phyloP scores from a whole-genome alignment of 2,888 invertebrate species.

The Drosophila ustulata region DNA sequence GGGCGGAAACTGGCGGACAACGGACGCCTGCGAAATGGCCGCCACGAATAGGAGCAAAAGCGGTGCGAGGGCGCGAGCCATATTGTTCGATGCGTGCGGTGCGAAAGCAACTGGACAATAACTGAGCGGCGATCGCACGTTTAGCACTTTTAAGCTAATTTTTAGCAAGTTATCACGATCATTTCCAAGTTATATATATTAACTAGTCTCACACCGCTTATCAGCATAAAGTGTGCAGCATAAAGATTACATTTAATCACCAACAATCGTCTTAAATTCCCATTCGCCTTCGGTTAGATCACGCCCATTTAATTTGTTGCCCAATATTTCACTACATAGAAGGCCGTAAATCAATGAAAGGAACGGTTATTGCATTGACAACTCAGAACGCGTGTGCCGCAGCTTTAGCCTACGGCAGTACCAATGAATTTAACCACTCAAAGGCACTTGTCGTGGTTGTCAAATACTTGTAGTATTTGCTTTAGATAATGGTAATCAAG shows the following conservation, averaged over 20 bases:
- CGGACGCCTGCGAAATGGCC: conserved; percentile 50
- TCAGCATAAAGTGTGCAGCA: conserved; percentile 28
- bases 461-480: conserved; percentile 15
- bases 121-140: conserved; percentile 36
- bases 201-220: conserved; percentile 22
- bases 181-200: conserved; percentile 14
- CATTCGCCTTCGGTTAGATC: neutral
- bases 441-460: conserved; percentile 11
- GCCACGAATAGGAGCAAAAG: conserved; percentile 51
- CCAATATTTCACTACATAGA: conserved; percentile 14
- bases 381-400: conserved; percentile 6
- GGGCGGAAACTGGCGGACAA: conserved; percentile 60
- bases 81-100: conserved; percentile 47
- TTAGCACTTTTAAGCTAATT: conserved; percentile 57
- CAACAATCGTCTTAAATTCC: neutral
- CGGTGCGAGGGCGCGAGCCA: conserved; percentile 54
- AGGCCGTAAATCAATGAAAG: conserved; percentile 34
- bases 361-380: conserved; percentile 14
- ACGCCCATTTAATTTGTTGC: conserved; percentile 14
- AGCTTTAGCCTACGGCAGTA: conserved; percentile 4
- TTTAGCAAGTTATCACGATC: conserved; percentile 1
- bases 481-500: conserved; percentile 28
- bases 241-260: conserved; percentile 66
- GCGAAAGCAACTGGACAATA: conserved; percentile 55
- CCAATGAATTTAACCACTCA: conserved; percentile 1